Conservation (phyloP, 2,113 vertebrate species). For the Budorcas taxicolor region DNA sequence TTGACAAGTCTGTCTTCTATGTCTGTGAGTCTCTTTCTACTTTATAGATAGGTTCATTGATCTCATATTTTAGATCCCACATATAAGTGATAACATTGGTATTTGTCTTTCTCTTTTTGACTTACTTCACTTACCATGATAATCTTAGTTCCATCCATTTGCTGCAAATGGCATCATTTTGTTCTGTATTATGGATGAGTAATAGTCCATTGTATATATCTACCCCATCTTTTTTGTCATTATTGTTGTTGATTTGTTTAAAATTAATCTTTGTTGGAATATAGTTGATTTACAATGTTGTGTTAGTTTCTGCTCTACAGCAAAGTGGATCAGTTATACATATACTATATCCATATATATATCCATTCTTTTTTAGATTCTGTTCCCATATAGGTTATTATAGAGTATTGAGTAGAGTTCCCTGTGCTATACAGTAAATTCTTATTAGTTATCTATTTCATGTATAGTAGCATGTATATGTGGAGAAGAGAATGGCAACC, state of each 20-base stretch:
- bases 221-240: neutral
- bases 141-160: neutral
- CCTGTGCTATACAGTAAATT: neutral
- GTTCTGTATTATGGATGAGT: neutral
- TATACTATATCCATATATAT: neutral
- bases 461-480: neutral
- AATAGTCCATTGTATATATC: neutral
- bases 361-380: neutral
- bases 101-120: neutral
- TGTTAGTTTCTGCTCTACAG: neutral
- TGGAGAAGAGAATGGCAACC: no score
- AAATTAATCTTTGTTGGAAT: neutral
- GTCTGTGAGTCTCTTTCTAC: neutral
- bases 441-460: neutral
- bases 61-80: neutral
- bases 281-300: neutral
- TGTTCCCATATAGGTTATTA: neutral
- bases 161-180: neutral
- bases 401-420: neutral
- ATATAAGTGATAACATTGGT: neutral
- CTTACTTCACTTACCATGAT: neutral
- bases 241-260: neutral
- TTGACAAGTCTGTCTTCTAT: neutral
- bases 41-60: neutral
- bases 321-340: neutral